Base-by-base conservation (phyloP, 2,888 invertebrate species). In the Temnothorax rugatulus region DNA sequence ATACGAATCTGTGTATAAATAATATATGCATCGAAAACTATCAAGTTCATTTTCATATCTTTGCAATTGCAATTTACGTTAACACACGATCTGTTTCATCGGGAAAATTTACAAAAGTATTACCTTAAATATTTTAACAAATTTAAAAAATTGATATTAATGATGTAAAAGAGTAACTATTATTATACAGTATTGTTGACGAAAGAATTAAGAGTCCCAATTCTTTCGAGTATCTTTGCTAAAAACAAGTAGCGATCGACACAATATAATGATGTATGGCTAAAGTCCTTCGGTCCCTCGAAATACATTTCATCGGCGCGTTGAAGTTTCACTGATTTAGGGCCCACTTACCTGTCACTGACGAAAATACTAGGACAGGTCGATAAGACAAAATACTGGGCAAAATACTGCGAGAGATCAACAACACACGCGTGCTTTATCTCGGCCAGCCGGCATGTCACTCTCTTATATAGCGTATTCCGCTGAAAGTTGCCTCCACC, bases 401-500 rank as follows among this genome's bases (percentile, higher is more conserved):
- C 44, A 85, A 79, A 90, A 88, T 90, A 90, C 88, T 88, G 91
- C 89, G 86, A 88, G 91, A 90, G 89, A 91, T 90, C 83, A 87
- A 93, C 92, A 89, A 93, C 93, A 93, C 93, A 91, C 94, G 91
- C 94, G 91, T 92, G 93, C 89, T 94, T 94, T 94, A 94, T 94
- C 93, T 93, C 91, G 90, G 92, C 92, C 92, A 91, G 91, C 92
- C 93, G 92, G 90, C 91, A 89, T 90, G 92, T 91, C 94, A 91
- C 93, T 94, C 94, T 91, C 93, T 95, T 95, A 94, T 94, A 95
- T 95, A 95, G 93, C 92, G 91, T 90, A 91, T 89, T 89, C 90
- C 92, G 91, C 93, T 94, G 94, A 94, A 94, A 95, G 93, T 94
- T 94, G 89, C 94, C 93, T 93, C 94, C 93, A 92, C 93, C 93